A percentile compares a stretch with the other conserved stretches of the same genome.
Evolutionary conservation across 2,797 vertebrate species (phyloP).

Genomic region (Crocidura indochinensis): DNA sequence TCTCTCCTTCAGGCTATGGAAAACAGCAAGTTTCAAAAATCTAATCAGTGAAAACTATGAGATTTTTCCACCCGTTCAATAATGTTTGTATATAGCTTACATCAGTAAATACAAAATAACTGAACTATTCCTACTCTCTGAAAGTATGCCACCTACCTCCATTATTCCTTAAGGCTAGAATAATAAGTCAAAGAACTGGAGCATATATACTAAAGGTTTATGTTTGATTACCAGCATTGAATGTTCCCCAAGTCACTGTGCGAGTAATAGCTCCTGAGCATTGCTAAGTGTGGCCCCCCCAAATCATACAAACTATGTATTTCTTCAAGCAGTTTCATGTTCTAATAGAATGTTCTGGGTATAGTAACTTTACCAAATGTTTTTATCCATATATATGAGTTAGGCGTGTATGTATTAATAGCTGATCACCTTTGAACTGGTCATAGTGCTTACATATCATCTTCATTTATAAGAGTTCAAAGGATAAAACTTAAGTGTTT

Average conservation of each 20-base stretch:
- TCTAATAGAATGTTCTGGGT: conserved; percentile 10
- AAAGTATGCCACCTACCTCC: background rate
- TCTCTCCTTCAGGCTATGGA: background rate
- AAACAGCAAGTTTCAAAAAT: conserved; percentile 19
- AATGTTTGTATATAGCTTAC: background rate
- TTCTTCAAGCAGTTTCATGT: conserved; percentile 32
- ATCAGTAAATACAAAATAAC: conserved; percentile 23
- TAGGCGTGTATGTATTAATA: conserved; percentile 1
- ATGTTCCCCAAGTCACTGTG: no score
- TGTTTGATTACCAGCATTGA: no score
- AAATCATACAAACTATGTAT: background rate
- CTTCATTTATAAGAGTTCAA: conserved; percentile 62
- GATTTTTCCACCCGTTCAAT: background rate
- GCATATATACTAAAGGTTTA: background rate
- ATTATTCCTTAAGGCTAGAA: background rate
- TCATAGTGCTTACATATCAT: conserved; percentile 44
- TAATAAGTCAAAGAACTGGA: no score
- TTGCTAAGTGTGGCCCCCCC: no score
- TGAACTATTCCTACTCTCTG: conserved; percentile 24
- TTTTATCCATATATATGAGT: conserved; percentile 11
- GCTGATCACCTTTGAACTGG: conserved; percentile 59
- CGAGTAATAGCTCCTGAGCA: no score
- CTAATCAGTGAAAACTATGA: conserved; percentile 36
- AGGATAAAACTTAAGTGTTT: conserved; percentile 59
- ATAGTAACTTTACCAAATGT: conserved; percentile 7